Conservation (phyloP, 92 coral and sea anemone species). For the Epizoanthus scotinus region DNA sequence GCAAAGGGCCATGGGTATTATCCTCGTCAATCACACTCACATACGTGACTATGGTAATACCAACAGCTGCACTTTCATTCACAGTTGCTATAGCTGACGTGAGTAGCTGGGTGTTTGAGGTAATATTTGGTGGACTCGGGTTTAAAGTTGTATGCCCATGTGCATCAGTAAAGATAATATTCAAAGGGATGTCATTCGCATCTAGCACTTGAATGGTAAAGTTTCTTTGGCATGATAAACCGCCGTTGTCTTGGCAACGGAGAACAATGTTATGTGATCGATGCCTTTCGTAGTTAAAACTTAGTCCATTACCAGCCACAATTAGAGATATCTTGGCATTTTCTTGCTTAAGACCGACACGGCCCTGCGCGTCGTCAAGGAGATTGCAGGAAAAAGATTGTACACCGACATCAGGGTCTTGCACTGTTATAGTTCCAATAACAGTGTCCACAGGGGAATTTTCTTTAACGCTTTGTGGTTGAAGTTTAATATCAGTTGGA, state of each 20-base stretch:
- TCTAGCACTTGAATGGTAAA: slow-evolving; percentile 53
- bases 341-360: slow-evolving; percentile 56
- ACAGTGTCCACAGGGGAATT: slow-evolving; percentile 56
- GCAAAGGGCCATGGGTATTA: slow-evolving; percentile 45
- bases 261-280: slow-evolving; percentile 45
- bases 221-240: slow-evolving; percentile 47
- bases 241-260: slow-evolving; percentile 65
- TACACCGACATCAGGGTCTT: slow-evolving; percentile 58
- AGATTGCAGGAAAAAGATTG: slow-evolving; percentile 59
- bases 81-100: slow-evolving; percentile 64
- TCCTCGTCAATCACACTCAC: slow-evolving; percentile 67
- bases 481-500: slow-evolving; percentile 56
- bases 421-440: slow-evolving; percentile 58
- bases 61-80: slow-evolving; percentile 66
- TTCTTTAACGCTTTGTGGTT: slow-evolving; percentile 52
- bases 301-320: slow-evolving; percentile 62
- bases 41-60: slow-evolving; percentile 67
- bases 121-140: slow-evolving; percentile 57
- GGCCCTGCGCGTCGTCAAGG: slow-evolving; percentile 60
- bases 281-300: slow-evolving; percentile 62
- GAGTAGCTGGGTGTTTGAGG: slow-evolving; percentile 40
- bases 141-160: slow-evolving; percentile 63
- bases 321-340: slow-evolving; percentile 36
- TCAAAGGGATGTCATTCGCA: slow-evolving; percentile 63
- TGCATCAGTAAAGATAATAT: slow-evolving; percentile 61